phyloP scores from a whole-genome alignment of 2,113 vertebrate genomes.

The Tetraodon nigroviridis region DNA sequence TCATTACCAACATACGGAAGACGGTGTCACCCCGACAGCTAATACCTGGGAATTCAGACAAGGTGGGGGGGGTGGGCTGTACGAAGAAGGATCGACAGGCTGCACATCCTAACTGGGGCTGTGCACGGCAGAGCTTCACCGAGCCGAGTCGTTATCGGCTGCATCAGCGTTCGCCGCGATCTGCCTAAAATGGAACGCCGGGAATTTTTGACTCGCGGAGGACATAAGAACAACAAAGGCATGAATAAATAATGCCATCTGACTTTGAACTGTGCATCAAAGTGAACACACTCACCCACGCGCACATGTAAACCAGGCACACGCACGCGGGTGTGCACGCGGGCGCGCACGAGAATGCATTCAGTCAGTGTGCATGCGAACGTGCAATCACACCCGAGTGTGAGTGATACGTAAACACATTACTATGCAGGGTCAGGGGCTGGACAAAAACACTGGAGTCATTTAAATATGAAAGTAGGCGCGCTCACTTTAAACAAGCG shows the following conservation, averaged over 20 bases:
- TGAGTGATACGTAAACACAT: slow-evolving; percentile 50
- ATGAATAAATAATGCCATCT: slow-evolving; percentile 73
- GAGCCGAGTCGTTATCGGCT: slow-evolving; percentile 33
- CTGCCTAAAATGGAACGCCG: slow-evolving; percentile 61
- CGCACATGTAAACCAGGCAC: slow-evolving; percentile 26
- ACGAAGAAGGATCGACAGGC: slow-evolving; percentile 41
- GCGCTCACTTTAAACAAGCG: neutral
- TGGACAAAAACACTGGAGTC: slow-evolving; percentile 33
- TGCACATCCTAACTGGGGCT: slow-evolving; percentile 31
- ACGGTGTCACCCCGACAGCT: slow-evolving; percentile 21
- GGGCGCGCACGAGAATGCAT: slow-evolving; percentile 15
- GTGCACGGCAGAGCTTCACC: slow-evolving; percentile 13
- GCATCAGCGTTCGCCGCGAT: slow-evolving; percentile 43
- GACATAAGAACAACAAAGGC: slow-evolving; percentile 73
- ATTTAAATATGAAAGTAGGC: too few relatives aligned
- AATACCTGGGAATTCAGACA: slow-evolving; percentile 21
- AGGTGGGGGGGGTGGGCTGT: slow-evolving; percentile 10
- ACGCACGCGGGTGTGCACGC: too few relatives aligned
- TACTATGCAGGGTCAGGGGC: slow-evolving; percentile 34
- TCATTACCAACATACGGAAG: slow-evolving; percentile 8
- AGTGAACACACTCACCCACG: slow-evolving; percentile 54
- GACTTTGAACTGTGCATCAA: slow-evolving; percentile 74
- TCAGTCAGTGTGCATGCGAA: slow-evolving; percentile 40
- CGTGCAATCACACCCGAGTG: slow-evolving; percentile 36
- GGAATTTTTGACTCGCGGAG: slow-evolving; percentile 57